phyloP scores from a whole-genome alignment of 2,113 vertebrate species.

The Poeciliopsis retropinna region DNA sequence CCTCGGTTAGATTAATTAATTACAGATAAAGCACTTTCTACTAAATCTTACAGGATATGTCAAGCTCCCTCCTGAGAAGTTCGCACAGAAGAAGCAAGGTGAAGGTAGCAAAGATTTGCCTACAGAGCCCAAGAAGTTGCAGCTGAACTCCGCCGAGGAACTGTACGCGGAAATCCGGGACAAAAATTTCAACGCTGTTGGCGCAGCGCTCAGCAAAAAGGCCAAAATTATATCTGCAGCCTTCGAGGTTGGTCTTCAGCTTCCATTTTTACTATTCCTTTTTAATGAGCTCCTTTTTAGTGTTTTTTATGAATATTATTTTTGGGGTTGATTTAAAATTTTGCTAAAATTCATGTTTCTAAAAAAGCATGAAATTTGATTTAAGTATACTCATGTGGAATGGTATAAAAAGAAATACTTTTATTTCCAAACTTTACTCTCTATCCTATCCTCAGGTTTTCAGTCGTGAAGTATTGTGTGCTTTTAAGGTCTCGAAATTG shows the following conservation, averaged over 20 bases:
- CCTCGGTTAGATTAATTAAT: not conserved
- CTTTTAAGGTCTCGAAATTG: too few species aligned
- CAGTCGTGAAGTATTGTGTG: too few species aligned
- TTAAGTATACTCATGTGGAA: too few species aligned
- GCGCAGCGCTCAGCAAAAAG: conserved; percentile 95
- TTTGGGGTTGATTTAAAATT: not conserved
- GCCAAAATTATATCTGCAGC: conserved; percentile 98
- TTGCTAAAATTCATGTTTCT: not conserved
- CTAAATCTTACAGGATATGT: conserved; percentile 84
- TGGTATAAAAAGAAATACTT: too few species aligned
- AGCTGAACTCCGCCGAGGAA: conserved; percentile 96
- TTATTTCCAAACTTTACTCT: not conserved
- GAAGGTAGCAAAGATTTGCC: conserved; percentile 92
- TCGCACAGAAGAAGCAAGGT: conserved; percentile 92
- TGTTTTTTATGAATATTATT: too few species aligned
- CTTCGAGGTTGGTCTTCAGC: conserved; percentile 86
- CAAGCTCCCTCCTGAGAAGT: conserved; percentile 97
- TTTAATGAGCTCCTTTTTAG: not conserved
- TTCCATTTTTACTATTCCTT: not conserved
- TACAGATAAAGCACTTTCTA: not conserved
- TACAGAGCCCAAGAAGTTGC: conserved; percentile 94
- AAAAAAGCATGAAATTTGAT: not conserved
- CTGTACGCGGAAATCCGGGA: conserved; percentile 96
- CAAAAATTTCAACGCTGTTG: conserved; percentile 98
- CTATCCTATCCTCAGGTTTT: too few species aligned